phyloP scores from a whole-genome alignment of 1,140 invertebrate species.

The Bombus vancouverensis region DNA sequence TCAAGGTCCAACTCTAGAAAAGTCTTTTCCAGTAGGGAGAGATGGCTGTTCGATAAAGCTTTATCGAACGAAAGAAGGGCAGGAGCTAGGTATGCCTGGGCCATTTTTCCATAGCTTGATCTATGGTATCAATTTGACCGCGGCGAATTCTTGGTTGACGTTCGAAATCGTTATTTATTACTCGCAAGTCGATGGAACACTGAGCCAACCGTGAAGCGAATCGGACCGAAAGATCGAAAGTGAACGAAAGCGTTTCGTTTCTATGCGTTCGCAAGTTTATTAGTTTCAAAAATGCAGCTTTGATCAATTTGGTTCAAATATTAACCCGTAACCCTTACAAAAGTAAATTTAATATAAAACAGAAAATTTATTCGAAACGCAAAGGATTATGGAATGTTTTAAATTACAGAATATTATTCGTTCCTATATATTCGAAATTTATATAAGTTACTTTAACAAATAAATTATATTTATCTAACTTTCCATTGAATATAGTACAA shows the following conservation, averaged over 20 bases:
- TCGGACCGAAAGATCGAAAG: slow-evolving; percentile 66
- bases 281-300: not conserved
- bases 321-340: not conserved
- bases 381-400: not conserved
- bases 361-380: not conserved
- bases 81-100: slow-evolving; percentile 57
- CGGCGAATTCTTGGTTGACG: slow-evolving; percentile 78
- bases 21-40: slow-evolving; percentile 33
- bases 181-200: slow-evolving; percentile 71
- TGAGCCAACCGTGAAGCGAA: slow-evolving; percentile 68
- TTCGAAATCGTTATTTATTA: slow-evolving; percentile 78
- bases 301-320: not conserved
- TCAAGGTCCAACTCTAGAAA: slow-evolving; percentile 43
- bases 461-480: not conserved
- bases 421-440: not conserved
- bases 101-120: slow-evolving; percentile 76
- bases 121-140: slow-evolving; percentile 77
- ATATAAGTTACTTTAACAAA: not conserved
- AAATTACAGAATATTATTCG: not conserved
- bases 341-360: not conserved
- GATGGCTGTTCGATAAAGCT: slow-evolving; percentile 57
- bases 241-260: slow-evolving; percentile 28
- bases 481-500: not conserved
- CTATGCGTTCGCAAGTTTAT: not conserved
- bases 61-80: slow-evolving; percentile 64